These are phyloP conservation scores for Drosophila watanabei DNA, from an alignment of 1,140 invertebrate genomes.

Conservation along the genomic window DNA sequence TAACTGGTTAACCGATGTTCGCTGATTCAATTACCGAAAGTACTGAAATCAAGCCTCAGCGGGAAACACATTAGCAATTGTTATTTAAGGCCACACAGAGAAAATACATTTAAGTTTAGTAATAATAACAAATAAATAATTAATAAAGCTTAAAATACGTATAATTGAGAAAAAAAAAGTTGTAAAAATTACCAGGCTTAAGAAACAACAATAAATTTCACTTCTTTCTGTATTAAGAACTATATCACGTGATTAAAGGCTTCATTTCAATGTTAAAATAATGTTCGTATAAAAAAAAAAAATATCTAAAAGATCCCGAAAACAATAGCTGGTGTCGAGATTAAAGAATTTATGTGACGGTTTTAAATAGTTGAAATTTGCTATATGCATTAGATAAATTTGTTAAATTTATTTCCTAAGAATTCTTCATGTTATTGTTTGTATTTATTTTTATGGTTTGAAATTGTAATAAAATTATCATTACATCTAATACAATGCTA, in stretches of 20 bases:
- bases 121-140: neutral
- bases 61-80: neutral
- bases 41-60: constrained; percentile 2
- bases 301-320: neutral
- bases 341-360: neutral
- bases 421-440: no score
- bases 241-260: neutral
- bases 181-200: no score
- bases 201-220: neutral
- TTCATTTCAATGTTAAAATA: no score
- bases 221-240: neutral
- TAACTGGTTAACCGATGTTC: constrained; percentile 22
- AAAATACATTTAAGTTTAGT: neutral
- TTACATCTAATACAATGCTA: no score
- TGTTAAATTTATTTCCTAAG: no score
- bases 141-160: neutral
- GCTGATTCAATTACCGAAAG: constrained; percentile 38
- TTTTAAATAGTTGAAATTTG: no score
- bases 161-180: neutral
- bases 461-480: no score
- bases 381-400: no score
- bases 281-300: neutral
- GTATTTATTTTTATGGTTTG: no score
- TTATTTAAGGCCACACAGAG: neutral
- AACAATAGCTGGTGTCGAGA: neutral